Evolutionary conservation across 2,113 vertebrate genomes (phyloP).

Genomic region (Pyxicephalus adspersus): DNA sequence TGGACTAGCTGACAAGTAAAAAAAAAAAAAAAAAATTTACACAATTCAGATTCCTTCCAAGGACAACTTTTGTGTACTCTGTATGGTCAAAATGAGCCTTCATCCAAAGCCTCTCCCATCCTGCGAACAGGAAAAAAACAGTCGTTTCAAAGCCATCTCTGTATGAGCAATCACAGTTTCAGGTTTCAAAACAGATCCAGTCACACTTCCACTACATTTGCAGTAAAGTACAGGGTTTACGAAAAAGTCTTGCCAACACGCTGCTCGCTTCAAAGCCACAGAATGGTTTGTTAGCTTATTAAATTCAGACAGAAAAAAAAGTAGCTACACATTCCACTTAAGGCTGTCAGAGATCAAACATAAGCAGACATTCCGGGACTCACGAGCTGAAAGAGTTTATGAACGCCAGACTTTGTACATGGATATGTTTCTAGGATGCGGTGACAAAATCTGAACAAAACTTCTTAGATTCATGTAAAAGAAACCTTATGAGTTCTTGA

Average conservation of each 20-base stretch:
- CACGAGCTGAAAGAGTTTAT: not conserved
- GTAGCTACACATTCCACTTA: conserved; percentile 36
- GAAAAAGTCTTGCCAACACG: conserved; percentile 24
- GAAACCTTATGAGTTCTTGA: too few species aligned
- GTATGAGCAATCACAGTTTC: conserved; percentile 27
- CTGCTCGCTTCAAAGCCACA: conserved; percentile 31
- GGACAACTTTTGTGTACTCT: conserved; percentile 29
- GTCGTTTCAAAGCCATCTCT: conserved; percentile 27
- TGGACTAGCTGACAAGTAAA: conserved; percentile 64
- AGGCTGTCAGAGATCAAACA: conserved; percentile 40
- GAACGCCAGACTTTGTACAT: not conserved
- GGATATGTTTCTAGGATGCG: too few species aligned
- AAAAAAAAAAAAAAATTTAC: conserved; percentile 40
- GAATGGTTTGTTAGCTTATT: conserved; percentile 41
- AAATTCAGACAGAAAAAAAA: conserved; percentile 38
- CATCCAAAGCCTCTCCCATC: conserved; percentile 7
- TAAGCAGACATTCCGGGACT: conserved; percentile 1
- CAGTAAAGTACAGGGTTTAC: conserved; percentile 34
- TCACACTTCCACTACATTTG: conserved; percentile 43
- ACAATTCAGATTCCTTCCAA: conserved; percentile 46
- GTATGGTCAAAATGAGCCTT: conserved; percentile 22
- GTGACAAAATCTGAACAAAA: too few species aligned
- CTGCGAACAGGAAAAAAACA: conserved; percentile 29
- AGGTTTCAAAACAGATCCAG: conserved; percentile 46
- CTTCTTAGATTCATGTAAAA: too few species aligned